Evolutionary conservation across 2,797 vertebrate species (phyloP).

Genomic region (Phyllotis vaccarum): DNA sequence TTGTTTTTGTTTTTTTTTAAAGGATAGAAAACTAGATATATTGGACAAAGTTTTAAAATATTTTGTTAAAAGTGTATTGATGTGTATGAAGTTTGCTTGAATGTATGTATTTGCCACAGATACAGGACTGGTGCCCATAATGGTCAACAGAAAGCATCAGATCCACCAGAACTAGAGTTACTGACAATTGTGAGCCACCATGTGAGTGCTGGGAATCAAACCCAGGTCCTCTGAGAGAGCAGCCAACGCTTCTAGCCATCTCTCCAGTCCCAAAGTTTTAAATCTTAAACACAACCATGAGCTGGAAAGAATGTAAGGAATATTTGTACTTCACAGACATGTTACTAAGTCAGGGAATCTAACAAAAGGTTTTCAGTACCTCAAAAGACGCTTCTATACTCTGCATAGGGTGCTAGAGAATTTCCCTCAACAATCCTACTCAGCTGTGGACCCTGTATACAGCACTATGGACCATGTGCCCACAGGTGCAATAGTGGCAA

Average conservation of each 20-base stretch:
- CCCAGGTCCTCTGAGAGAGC: not conserved
- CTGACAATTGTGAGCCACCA: not conserved
- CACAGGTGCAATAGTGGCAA: not conserved
- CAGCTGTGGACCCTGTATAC: not conserved
- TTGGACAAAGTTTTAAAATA: not conserved
- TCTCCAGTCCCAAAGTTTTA: not conserved
- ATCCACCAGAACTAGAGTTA: not conserved
- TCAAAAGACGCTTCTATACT: not conserved
- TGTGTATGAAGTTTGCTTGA: not conserved
- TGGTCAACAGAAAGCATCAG: not conserved
- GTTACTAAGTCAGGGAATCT: not conserved
- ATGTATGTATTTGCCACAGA: not conserved
- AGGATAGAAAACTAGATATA: not conserved
- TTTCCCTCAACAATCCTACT: not conserved
- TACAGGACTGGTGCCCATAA: not conserved
- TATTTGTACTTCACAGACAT: not conserved
- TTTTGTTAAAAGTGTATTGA: not conserved
- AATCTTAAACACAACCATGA: constrained; percentile 22
- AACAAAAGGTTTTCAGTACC: not conserved
- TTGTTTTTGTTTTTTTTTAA: not conserved
- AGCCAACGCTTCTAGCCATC: not conserved
- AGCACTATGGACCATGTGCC: not conserved
- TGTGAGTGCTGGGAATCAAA: not conserved
- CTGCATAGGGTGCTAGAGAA: not conserved
- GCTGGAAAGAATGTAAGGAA: constrained; percentile 9